A percentile compares a stretch with the other conserved stretches of the same genome.
phyloP scores from a whole-genome alignment of 2,113 vertebrate species.

The Tricholaema leucomelas region DNA sequence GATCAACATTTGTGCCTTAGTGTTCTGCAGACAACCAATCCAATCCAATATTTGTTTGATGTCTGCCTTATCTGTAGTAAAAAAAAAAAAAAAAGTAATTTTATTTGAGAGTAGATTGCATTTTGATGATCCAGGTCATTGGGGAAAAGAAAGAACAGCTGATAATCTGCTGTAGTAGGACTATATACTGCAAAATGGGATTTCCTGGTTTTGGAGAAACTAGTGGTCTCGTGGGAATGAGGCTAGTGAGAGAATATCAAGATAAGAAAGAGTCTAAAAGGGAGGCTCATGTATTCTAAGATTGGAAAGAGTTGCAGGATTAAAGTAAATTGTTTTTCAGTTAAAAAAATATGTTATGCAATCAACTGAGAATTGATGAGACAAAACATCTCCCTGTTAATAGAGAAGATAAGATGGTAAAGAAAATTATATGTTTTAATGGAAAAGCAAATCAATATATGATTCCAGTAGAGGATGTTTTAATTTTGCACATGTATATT shows the following conservation, averaged over 20 bases:
- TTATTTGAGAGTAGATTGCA: constrained; percentile 7
- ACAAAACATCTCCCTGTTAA: background rate
- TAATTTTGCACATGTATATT: background rate
- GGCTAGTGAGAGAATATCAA: background rate
- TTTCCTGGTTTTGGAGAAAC: background rate
- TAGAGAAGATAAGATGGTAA: background rate
- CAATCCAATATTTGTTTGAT: constrained; percentile 37
- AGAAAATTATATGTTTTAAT: background rate
- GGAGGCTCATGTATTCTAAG: background rate
- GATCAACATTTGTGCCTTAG: constrained; percentile 22
- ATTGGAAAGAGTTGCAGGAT: background rate
- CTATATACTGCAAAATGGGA: background rate
- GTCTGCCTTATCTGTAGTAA: constrained; percentile 10
- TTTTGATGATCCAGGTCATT: background rate
- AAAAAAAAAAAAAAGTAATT: background rate
- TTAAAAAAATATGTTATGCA: background rate
- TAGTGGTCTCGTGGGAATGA: background rate
- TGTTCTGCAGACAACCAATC: constrained; percentile 11
- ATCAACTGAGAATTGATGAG: background rate
- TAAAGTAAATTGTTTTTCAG: background rate
- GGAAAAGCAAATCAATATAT: background rate
- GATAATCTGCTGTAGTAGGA: background rate
- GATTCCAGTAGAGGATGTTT: background rate
- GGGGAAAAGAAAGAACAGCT: background rate
- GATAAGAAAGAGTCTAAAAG: background rate